phyloP scores from a whole-genome alignment of 2,888 invertebrate species.

The Troides helena region DNA sequence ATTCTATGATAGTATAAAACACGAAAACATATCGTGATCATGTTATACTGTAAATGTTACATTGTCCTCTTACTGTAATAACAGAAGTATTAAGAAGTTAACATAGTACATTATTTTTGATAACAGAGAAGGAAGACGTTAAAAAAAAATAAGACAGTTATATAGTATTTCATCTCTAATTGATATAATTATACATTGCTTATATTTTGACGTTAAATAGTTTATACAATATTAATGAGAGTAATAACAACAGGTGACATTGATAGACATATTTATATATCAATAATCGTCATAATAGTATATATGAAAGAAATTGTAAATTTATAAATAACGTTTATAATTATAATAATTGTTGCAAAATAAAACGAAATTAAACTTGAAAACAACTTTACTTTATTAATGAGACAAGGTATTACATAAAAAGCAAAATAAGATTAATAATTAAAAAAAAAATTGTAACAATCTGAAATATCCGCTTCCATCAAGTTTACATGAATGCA shows the following conservation, averaged over 20 bases:
- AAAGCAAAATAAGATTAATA: conserved; percentile 43
- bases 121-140: too few relatives aligned
- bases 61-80: too few relatives aligned
- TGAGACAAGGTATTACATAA: conserved; percentile 49
- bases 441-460: conserved; percentile 43
- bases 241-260: conserved; percentile 25
- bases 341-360: conserved; percentile 27
- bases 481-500: neutral
- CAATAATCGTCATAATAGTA: neutral
- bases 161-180: conserved; percentile 23
- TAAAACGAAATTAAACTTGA: conserved; percentile 48
- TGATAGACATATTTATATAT: conserved; percentile 10
- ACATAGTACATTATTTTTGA: too few relatives aligned
- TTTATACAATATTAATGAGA: conserved; percentile 13
- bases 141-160: conserved; percentile 16
- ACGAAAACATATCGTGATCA: too few relatives aligned
- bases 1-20: too few relatives aligned
- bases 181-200: conserved; percentile 19
- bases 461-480: conserved; percentile 29
- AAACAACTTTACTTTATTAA: conserved; percentile 64
- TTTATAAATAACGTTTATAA: neutral
- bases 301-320: neutral
- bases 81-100: too few relatives aligned
- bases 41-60: too few relatives aligned
- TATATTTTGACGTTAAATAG: conserved; percentile 13